phyloP scores from a whole-genome alignment of 2,113 vertebrate species.

The Chunga burmeisteri region DNA sequence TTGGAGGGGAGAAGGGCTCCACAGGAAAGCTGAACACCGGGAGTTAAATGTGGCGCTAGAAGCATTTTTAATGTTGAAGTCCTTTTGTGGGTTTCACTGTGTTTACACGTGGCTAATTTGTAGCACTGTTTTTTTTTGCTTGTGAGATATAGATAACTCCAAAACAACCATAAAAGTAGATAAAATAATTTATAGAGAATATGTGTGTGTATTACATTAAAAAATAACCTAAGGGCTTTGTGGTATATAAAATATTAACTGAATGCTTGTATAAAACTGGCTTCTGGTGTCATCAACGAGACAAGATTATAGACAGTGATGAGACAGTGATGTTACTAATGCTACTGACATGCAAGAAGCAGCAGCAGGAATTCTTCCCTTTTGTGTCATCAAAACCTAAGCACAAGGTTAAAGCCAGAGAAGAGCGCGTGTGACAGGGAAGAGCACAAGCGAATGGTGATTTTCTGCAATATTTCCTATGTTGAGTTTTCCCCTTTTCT shows the following conservation, averaged over 20 bases:
- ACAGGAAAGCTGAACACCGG: not conserved
- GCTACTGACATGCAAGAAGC: not conserved
- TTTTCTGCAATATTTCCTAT: not conserved
- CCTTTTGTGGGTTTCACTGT: not conserved
- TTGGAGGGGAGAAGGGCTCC: not conserved
- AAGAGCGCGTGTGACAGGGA: not conserved
- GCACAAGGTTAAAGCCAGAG: not conserved
- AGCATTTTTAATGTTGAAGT: not conserved
- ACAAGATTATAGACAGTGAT: not conserved
- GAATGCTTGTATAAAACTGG: not conserved
- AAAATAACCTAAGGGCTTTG: not conserved
- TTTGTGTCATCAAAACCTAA: not conserved
- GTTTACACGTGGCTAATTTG: not conserved
- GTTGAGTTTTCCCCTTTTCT: not conserved
- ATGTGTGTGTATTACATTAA: not conserved
- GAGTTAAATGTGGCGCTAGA: not conserved
- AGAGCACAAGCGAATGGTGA: not conserved
- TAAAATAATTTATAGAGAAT: not conserved
- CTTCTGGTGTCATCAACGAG: not conserved
- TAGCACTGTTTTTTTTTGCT: not conserved
- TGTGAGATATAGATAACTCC: not conserved
- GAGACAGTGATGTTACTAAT: conserved; percentile 6
- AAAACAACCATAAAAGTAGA: not conserved
- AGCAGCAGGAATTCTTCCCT: not conserved
- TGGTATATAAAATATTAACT: not conserved